Base-by-base conservation (phyloP, 2,797 vertebrate genomes). In the Pyrocephalus nanus region DNA sequence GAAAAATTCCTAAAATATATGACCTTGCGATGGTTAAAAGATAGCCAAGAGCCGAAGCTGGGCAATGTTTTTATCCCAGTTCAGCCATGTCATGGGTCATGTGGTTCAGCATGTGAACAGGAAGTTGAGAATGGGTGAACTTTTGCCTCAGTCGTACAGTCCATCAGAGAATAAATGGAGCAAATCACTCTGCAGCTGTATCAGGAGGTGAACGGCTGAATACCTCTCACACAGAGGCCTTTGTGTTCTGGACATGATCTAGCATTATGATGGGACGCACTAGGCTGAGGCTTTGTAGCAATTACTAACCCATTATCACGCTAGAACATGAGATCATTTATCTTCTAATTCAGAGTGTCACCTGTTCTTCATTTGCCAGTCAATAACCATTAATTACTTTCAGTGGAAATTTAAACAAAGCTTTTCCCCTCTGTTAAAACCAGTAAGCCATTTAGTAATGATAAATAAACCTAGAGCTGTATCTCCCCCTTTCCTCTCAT, bases 151-250 rank as follows among this genome's bases (percentile, higher is more conserved):
- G 98, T 96, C 89, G 96, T 96, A 97, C 98, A 98, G 98, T 99
- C 98, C 98, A 98, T 99, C 98, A 98, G 97, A 97, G 97, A 97
- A 97, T 98, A 98, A 99, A 98, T 99, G 98, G 98, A 98, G 98
- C 98, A 98, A 95, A 98, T 98, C 98, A 98, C 97, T 96, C 89
- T 95, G 96, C 98, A 98, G 98, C 98, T 98, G 98, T 95, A 97
- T 97, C 42, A 34, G 93, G 96, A 97, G 96, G 96, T 90, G 89
- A 96, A 95, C 2, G 93, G 97, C 97, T 92, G 95, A 93, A 94
- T 97, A 94, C 97, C 96, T 97, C 97, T 97, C 97, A 98, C 98
- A 98, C 97, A 98, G 98, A 97, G 97, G 97, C 98, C 98, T 99
- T 99, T 99, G 99, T 99, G 98, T 98, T 98, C 96, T 85, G 96